Percentiles rank a stretch among this genome's conserved stretches.
Conservation (phyloP, 2,888 invertebrate genomes). For the Nemurella pictetii region DNA sequence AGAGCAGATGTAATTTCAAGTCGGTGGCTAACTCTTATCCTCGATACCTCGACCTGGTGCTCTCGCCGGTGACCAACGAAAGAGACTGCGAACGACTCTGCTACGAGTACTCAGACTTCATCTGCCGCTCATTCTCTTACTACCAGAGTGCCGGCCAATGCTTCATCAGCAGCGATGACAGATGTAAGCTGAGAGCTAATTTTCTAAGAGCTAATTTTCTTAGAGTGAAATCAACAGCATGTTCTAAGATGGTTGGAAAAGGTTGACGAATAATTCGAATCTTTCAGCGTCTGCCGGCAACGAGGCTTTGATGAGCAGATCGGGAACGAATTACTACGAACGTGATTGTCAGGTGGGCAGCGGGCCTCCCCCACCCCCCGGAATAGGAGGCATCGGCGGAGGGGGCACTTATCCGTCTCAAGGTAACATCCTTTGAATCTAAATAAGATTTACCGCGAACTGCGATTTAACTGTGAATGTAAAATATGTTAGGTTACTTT, state of each 20-base stretch:
- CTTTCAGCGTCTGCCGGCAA: conserved; percentile 47
- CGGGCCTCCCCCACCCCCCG: conserved; percentile 43
- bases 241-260: neutral
- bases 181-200: conserved; percentile 45
- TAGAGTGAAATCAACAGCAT: neutral
- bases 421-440: neutral
- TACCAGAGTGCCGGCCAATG: conserved; percentile 52
- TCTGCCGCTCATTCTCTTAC: conserved; percentile 52
- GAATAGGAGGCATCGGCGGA: conserved; percentile 42
- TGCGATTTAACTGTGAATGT: neutral
- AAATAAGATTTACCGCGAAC: neutral
- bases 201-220: neutral
- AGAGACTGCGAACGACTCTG: conserved; percentile 51
- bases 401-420: conserved; percentile 19
- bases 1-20: conserved; percentile 47
- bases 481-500: no score
- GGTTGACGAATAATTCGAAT: neutral
- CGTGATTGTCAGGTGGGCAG: conserved; percentile 47
- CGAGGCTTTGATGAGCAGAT: conserved; percentile 48
- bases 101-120: conserved; percentile 50
- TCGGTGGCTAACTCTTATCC: conserved; percentile 48
- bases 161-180: conserved; percentile 52
- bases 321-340: conserved; percentile 50
- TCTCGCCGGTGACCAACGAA: conserved; percentile 49
- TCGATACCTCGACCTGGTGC: conserved; percentile 49